Base-by-base conservation (phyloP, 2,797 vertebrate species). In the Lagodon rhomboides region DNA sequence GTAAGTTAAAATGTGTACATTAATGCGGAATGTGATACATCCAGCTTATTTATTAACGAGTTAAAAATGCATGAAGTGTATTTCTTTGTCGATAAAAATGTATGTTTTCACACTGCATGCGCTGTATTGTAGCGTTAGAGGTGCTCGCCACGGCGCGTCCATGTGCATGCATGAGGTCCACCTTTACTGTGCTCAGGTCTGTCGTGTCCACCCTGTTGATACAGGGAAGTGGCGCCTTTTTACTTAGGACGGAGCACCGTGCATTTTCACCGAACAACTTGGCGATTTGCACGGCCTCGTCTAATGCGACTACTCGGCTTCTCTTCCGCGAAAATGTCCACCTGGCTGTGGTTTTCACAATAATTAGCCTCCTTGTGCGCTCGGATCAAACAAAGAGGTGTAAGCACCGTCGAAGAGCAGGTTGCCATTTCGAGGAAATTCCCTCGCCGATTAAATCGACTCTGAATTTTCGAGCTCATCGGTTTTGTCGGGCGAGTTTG, bases 161-260 rank as follows among this genome's bases (percentile, higher is more conserved):
- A 59, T 76, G 77, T 61, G 75, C 65, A 7, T n/a, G 56, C 11
- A 12, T 17, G 43, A 11, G 65, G 74, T 77, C 83, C 80, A 80
- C 62, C 68, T 84, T 56, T 18, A 22, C 73, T 44, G 68, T n/a
- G 68, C 77, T 80, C 83, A 46, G 74, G 79, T 87, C 46, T 73
- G 79, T 69, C 66, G 71, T 65, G 74, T 80, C 43, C 67, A 43
- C 44, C 54, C 67, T 81, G 80, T 86, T 87, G 44, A 72, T 79
- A 84, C 83, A 75, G 87, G 81, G 81, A 94, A 94, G 91, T 95
- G 94, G 94, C 94, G 95, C 95, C 94, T 95, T 95, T 95, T 94
- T 94, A 90, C 93, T 95, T 93, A 15, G 90, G 16, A 62, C 82
- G 20, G 59, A 18, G 71, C 62, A 44, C 41, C 80, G 50, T 75